A percentile compares a stretch with the other conserved stretches of the same genome.
Conservation (phyloP, 2,888 invertebrate genomes). For the Phytoseiulus persimilis region DNA sequence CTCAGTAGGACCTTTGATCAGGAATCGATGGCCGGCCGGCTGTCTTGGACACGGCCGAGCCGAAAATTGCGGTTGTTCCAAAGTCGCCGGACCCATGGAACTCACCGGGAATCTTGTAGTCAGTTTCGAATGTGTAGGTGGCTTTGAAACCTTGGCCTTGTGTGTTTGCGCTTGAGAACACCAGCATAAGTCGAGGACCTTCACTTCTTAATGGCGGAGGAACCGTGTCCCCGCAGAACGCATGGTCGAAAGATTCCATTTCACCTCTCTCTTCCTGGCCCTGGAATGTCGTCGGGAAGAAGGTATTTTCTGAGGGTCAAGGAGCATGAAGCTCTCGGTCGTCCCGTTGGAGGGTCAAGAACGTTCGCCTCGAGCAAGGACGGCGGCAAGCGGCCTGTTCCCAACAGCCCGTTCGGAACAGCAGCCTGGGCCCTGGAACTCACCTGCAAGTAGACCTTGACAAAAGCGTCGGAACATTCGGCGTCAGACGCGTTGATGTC, state of each 20-base stretch:
- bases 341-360: too few species aligned
- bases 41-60: too few species aligned
- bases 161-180: slow-evolving; percentile 83
- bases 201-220: slow-evolving; percentile 71
- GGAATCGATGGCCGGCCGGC: not conserved
- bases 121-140: slow-evolving; percentile 70
- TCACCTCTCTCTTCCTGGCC: slow-evolving; percentile 81
- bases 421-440: not conserved
- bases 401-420: not conserved
- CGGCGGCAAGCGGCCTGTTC: not conserved
- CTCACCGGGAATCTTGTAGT: slow-evolving; percentile 45
- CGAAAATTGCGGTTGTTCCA: too few species aligned
- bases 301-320: not conserved
- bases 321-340: not conserved
- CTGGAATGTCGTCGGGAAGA: slow-evolving; percentile 40
- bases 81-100: not conserved
- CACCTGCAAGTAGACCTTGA: slow-evolving; percentile 72
- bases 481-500: slow-evolving; percentile 61
- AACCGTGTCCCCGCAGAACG: slow-evolving; percentile 74
- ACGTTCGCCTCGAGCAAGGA: too few species aligned
- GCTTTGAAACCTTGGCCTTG: slow-evolving; percentile 86
- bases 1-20: not conserved
- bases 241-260: slow-evolving; percentile 77
- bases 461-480: slow-evolving; percentile 72
- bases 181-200: slow-evolving; percentile 84